Conservation (phyloP, 2,113 vertebrate genomes). For the Triplophysa tibetana region DNA sequence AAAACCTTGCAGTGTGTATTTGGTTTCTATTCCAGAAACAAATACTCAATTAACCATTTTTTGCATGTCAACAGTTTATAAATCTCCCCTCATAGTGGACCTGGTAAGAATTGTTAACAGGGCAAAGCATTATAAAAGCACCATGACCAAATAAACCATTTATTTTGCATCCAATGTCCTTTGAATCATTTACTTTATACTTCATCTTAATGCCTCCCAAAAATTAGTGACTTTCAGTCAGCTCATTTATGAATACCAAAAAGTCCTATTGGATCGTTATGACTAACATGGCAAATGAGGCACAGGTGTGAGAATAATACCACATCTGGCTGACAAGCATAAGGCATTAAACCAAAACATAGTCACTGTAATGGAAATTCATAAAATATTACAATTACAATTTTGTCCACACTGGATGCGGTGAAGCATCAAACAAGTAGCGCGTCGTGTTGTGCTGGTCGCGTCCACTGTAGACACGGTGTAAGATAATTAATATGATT, state of each 20-base stretch:
- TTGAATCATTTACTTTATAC: constrained; percentile 37
- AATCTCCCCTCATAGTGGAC: background rate
- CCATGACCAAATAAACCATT: background rate
- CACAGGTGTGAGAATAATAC: constrained; percentile 19
- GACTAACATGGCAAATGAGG: constrained; percentile 22
- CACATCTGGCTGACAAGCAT: background rate
- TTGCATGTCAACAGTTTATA: background rate
- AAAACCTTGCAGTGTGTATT: too few species aligned
- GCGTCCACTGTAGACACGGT: too few species aligned
- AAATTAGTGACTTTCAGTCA: constrained; percentile 7
- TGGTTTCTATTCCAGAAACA: background rate
- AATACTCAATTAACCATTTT: background rate
- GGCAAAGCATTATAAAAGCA: background rate
- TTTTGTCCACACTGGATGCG: too few species aligned
- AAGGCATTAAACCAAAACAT: constrained; percentile 1
- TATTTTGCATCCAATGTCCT: constrained; percentile 28
- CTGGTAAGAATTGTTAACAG: constrained; percentile 9
- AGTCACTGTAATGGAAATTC: constrained; percentile 14
- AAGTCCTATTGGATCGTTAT: background rate
- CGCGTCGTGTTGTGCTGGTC: too few species aligned
- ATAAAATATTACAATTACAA: background rate
- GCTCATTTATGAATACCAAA: constrained; percentile 30
- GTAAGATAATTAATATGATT: background rate
- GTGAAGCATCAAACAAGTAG: too few species aligned
- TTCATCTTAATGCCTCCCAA: constrained; percentile 24